Percentiles rank a stretch among this genome's conserved stretches.
phyloP scores from a whole-genome alignment of 2,888 invertebrate genomes.

The Caenorhabditis sulstoni region DNA sequence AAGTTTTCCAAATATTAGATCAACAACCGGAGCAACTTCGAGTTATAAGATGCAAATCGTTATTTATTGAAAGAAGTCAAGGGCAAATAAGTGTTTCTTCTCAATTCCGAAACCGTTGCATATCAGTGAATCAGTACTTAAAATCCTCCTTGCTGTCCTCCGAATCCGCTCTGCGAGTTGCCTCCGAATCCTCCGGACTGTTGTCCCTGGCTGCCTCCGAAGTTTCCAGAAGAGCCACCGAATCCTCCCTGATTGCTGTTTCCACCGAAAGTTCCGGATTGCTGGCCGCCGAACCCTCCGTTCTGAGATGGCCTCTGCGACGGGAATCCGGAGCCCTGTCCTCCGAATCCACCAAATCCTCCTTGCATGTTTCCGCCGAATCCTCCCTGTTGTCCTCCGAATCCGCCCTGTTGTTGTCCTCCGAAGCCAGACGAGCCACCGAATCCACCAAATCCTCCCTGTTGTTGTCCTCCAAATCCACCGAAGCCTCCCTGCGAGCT shows the following conservation, averaged over 20 bases:
- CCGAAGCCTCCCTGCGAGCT: constrained; percentile 4
- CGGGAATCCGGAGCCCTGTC: too few relatives aligned
- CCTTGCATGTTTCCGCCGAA: constrained; percentile 7
- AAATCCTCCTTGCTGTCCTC: constrained; percentile 7
- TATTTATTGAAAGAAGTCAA: not conserved
- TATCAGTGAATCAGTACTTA: constrained; percentile 14
- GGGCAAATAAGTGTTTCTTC: not conserved
- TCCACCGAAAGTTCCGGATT: not conserved
- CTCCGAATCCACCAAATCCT: constrained; percentile 23
- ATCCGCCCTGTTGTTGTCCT: constrained; percentile 14
- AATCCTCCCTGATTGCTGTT: too few relatives aligned
- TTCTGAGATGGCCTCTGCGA: too few relatives aligned
- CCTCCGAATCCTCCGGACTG: constrained; percentile 9
- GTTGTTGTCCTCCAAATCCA: constrained; percentile 14
- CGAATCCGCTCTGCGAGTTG: not conserved
- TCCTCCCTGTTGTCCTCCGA: constrained; percentile 15
- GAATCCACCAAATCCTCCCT: not conserved
- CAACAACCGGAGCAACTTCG: too few relatives aligned
- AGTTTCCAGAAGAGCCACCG: not conserved
- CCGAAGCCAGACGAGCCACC: constrained; percentile 23
- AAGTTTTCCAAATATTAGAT: too few relatives aligned
- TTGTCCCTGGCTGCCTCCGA: too few relatives aligned
- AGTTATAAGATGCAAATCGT: not conserved
- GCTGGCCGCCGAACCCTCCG: not conserved
- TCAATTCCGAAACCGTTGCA: constrained; percentile 2